Conservation (phyloP, 2,797 vertebrate species). For the Geotrypetes seraphini region DNA sequence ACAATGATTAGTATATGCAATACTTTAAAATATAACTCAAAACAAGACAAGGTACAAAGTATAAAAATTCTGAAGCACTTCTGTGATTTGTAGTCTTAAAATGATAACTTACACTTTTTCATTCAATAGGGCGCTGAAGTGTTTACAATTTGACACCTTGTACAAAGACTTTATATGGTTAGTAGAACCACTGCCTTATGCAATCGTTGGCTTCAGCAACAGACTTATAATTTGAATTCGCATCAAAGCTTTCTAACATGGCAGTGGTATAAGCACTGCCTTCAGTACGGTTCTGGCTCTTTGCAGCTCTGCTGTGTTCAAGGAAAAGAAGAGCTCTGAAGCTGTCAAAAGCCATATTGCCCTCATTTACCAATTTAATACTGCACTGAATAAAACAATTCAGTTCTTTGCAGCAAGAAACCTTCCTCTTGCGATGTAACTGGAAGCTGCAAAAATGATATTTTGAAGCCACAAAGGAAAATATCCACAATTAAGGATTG, state of each 20-base stretch:
- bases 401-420: too few species aligned
- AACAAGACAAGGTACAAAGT: slow-evolving; percentile 26
- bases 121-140: slow-evolving; percentile 14
- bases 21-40: slow-evolving; percentile 39
- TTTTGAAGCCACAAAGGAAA: too few species aligned
- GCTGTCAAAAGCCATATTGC: slow-evolving; percentile 15
- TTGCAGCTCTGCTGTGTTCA: slow-evolving; percentile 32
- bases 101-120: slow-evolving; percentile 14
- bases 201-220: slow-evolving; percentile 48
- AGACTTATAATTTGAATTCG: slow-evolving; percentile 48
- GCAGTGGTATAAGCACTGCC: slow-evolving; percentile 36
- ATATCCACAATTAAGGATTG: too few species aligned
- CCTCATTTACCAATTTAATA: too few species aligned
- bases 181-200: slow-evolving; percentile 45
- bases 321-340: slow-evolving; percentile 23
- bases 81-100: slow-evolving; percentile 34
- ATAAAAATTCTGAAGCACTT: slow-evolving; percentile 36
- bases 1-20: slow-evolving; percentile 25
- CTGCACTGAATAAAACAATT: too few species aligned
- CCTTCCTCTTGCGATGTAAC: too few species aligned
- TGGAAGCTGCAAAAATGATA: too few species aligned
- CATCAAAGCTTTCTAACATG: slow-evolving; percentile 43
- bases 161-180: slow-evolving; percentile 44
- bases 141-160: slow-evolving; percentile 41
- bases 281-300: slow-evolving; percentile 26